A percentile compares a stretch with the other conserved stretches of the same genome.
These are phyloP conservation scores for Eciton burchellii DNA, from an alignment of 1,140 invertebrate genomes.

Conservation along the genomic window DNA sequence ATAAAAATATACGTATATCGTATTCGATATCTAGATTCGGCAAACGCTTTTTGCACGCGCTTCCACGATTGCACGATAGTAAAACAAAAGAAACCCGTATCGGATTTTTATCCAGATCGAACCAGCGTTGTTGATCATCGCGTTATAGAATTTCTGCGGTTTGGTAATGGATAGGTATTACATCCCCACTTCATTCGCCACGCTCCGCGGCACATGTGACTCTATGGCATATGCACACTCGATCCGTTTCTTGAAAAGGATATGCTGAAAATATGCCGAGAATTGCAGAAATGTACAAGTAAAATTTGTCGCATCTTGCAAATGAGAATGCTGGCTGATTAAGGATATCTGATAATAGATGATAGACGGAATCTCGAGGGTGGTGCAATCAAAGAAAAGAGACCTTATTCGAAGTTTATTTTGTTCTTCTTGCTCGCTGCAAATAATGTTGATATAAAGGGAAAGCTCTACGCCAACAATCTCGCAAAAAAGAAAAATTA, in stretches of 20 bases:
- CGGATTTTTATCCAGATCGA: conserved; percentile 3
- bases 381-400: background rate
- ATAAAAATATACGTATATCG: background rate
- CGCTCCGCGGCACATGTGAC: conserved; percentile 68
- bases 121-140: conserved; percentile 63
- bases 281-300: conserved; percentile 6
- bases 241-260: background rate
- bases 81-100: background rate
- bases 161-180: conserved; percentile 79
- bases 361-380: background rate
- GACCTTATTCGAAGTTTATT: background rate
- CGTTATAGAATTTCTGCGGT: conserved; percentile 80
- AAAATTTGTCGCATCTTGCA: background rate
- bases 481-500: background rate
- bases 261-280: background rate
- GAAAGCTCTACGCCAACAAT: background rate
- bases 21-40: background rate
- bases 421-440: background rate
- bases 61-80: conserved; percentile 10
- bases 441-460: background rate
- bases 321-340: background rate
- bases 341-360: no score
- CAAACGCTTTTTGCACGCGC: background rate
- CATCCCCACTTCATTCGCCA: conserved; percentile 62
- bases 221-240: background rate